Conservation (phyloP, 2,113 vertebrate species). For the Hydrochoerus hydrochaeris region DNA sequence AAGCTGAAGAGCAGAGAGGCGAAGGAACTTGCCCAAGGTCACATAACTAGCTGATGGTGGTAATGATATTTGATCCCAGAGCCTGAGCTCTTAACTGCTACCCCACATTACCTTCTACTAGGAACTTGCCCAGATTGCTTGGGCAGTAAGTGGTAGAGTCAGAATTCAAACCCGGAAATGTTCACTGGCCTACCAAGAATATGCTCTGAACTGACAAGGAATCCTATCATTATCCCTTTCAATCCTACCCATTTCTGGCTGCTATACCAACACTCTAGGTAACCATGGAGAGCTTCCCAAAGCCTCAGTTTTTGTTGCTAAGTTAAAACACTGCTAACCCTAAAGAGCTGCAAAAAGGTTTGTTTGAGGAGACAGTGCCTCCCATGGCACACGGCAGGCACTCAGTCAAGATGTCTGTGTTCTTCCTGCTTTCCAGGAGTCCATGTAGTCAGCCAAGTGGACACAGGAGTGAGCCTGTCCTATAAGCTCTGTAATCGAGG, state of each 20-base stretch:
- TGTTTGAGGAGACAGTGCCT: neutral
- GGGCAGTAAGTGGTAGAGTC: slow-evolving; percentile 9
- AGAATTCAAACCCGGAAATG: slow-evolving; percentile 15
- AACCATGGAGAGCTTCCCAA: neutral
- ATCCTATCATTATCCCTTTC: neutral
- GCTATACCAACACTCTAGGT: accelerated
- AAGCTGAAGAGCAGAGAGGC: slow-evolving; percentile 46
- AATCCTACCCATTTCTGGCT: neutral
- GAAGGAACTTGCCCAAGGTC: slow-evolving; percentile 75
- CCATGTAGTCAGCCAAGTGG: neutral
- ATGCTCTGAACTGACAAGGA: neutral
- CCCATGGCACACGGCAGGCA: neutral
- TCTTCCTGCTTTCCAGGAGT: slow-evolving; percentile 69
- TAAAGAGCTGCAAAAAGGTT: neutral
- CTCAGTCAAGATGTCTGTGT: neutral
- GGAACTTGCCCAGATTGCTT: slow-evolving; percentile 42
- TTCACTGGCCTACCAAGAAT: neutral
- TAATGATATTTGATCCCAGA: slow-evolving; percentile 57
- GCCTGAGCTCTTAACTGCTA: neutral
- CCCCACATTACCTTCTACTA: neutral
- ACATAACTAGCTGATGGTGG: slow-evolving; percentile 52
- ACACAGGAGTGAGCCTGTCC: neutral
- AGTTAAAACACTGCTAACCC: neutral
- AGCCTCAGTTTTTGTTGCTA: slow-evolving; percentile 24
- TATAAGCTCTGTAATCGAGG: neutral